Evolutionary conservation across 1,140 invertebrate genomes (phyloP), one percentile per base, ranked within the genome.

Genomic region (Octopus bimaculoides): DNA sequence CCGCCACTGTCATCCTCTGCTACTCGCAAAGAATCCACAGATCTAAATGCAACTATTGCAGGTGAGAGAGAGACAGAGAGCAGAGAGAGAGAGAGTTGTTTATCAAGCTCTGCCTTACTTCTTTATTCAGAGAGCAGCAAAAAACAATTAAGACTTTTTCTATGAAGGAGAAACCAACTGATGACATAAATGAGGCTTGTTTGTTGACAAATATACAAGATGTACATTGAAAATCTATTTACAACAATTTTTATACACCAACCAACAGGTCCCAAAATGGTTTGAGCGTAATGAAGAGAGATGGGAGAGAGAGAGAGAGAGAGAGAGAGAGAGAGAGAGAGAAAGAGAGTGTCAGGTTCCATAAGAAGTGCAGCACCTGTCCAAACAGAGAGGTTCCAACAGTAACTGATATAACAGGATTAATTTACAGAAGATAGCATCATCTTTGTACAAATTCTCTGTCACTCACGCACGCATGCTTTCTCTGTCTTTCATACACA

Each of bases 121-220:
- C 26, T 41, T 41, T 41, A 41, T 41, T 41, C 26, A 61, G 56
- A 61, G 9, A 61, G 56, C 56, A 61, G 56, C 56, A 12, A 61
- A 41, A 41, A 41, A 61, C 56, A 61, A 17, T 61, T 12, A 61
- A 61, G 56, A 61, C 26, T 41, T 41, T 41, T 61, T 61, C 56
- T 61, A 61, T 61, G 56, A 17, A 61, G 56, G 9, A 61, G 56
- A 61, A 12, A 12, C 56, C 56, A 61, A 61, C 56, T 9, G 56
- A 61, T 61, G 56, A 61, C 17, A 17, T 12, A 61, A 12, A 12
- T 61, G 56, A 61, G 9, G 56, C 17, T 61, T 17, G 9, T 61
- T 71, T 71, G 17, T 71, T 17, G 66, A 71, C 66, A 71, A 71
- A 71, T 71, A 71, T 71, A 71, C 66, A 71, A 71, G 66, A 71